Percentiles rank a stretch among this genome's conserved stretches.
Evolutionary conservation across 2,113 vertebrate species (phyloP).

Genomic region (Balaenoptera acutorostrata): DNA sequence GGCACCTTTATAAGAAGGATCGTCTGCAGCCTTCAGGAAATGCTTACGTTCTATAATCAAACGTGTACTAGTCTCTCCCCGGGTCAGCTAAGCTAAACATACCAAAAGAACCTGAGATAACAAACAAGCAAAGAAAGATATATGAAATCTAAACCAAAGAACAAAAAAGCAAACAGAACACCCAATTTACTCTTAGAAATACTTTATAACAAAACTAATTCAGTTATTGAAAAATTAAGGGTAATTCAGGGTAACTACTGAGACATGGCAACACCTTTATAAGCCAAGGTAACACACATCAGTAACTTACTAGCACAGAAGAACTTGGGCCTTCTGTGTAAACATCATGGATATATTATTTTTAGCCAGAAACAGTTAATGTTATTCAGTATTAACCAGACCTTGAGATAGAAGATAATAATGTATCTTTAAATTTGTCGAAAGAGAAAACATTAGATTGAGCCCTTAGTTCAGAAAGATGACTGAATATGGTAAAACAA

Average conservation of each 20-base stretch:
- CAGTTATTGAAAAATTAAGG: background rate
- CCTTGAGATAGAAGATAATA: background rate
- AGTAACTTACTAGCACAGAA: background rate
- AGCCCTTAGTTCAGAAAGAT: background rate
- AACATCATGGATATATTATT: background rate
- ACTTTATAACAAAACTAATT: background rate
- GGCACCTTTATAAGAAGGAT: background rate
- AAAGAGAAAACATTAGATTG: background rate
- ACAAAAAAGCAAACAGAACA: background rate
- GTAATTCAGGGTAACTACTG: background rate
- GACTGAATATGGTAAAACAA: background rate
- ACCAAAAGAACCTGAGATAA: slow-evolving; percentile 1
- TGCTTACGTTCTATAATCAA: background rate
- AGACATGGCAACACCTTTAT: background rate
- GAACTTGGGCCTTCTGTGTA: background rate
- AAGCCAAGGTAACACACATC: background rate
- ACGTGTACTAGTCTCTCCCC: background rate
- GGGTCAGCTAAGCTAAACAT: background rate
- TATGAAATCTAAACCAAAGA: background rate
- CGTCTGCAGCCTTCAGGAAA: background rate
- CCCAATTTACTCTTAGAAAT: background rate
- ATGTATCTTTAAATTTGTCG: background rate
- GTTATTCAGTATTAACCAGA: background rate
- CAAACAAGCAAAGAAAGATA: background rate
- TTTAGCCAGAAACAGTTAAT: background rate